Evolutionary conservation across 1,140 invertebrate species (phyloP).

Genomic region (Drosophila kurseongensis): DNA sequence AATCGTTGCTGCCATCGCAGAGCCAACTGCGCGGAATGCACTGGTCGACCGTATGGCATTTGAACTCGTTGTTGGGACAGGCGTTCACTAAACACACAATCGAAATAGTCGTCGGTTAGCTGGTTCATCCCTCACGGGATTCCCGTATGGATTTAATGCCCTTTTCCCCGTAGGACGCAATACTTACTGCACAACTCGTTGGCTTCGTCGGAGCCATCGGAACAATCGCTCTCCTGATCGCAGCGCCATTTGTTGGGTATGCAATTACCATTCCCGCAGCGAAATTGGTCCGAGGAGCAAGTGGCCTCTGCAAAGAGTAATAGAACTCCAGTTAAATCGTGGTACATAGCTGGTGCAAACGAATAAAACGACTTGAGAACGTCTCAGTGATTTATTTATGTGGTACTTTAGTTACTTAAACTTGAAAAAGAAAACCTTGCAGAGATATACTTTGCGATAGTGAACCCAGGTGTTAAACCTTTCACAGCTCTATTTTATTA

Average conservation of each 20-base stretch:
- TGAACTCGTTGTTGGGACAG: constrained; percentile 78
- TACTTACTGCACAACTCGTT: constrained; percentile 86
- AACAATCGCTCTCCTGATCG: constrained; percentile 88
- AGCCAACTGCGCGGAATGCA: constrained; percentile 92
- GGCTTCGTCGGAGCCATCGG: constrained; percentile 89
- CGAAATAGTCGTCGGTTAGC: constrained; percentile 24
- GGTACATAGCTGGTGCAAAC: no score
- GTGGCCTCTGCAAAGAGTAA: constrained; percentile 72
- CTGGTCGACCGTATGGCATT: constrained; percentile 86
- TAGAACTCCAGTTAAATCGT: constrained; percentile 27
- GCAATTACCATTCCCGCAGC: constrained; percentile 87
- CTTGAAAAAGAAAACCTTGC: background rate
- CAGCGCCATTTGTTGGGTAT: constrained; percentile 88
- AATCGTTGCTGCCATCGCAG: constrained; percentile 91
- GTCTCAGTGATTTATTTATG: background rate
- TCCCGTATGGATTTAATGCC: background rate
- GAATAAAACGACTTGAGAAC: background rate
- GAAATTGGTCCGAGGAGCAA: constrained; percentile 85
- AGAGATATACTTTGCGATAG: no score
- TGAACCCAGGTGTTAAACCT: no score
- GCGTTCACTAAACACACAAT: constrained; percentile 64
- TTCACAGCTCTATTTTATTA: no score
- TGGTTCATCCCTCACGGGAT: constrained; percentile 10
- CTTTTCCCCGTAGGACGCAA: background rate
- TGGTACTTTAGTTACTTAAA: background rate